Base-by-base conservation (phyloP, 2,888 invertebrate genomes). In the Patella depressa region DNA sequence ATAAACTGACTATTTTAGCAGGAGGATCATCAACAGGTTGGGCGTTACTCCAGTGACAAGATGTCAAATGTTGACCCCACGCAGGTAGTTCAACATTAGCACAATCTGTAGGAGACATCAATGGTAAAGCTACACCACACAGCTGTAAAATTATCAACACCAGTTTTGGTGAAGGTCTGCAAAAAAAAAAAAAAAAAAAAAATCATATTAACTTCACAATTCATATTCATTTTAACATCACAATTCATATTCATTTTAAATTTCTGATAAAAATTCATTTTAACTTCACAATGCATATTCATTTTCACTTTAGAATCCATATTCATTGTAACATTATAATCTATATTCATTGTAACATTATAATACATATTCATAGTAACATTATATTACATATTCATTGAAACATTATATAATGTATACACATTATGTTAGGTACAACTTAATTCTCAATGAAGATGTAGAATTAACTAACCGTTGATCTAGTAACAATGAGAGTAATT, bases 61-160 rank as follows among this genome's bases (percentile, higher is more conserved):
- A 80, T 53, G 80, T 82, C 53, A 87, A 78, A 71, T 87, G 85
- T 78, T 88, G 88, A 29, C 90, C 87, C 91, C 91, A 91, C 70
- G 86, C 81, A 11, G 91, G 90, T 17, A 91, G 85, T 57, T 88
- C 87, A 53, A 91, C 89, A 79, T 88, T 87, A 53, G 88, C 88
- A 83, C 91, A 90, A 81, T 90, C 90, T 4, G 81, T 85, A 19
- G 88, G 85, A 72, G 86, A 88, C 91, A 91, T 90, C 53, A 91
- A 82, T 0, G 91, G 91, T 59, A 91, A 85, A 1, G 91, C 91
- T 14, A 90, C 91, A 7, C 90, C 88, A 81, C 91, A 91, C 79
- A 91, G 86, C 83, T 91, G 91, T 17, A 91, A 86, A 72, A 91
- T 91, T 73, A 91, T 88, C 77, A 91, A 85, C 45, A 91, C 90